Conservation (phyloP, 1,140 invertebrate genomes). For the Diachasma alloeum region DNA sequence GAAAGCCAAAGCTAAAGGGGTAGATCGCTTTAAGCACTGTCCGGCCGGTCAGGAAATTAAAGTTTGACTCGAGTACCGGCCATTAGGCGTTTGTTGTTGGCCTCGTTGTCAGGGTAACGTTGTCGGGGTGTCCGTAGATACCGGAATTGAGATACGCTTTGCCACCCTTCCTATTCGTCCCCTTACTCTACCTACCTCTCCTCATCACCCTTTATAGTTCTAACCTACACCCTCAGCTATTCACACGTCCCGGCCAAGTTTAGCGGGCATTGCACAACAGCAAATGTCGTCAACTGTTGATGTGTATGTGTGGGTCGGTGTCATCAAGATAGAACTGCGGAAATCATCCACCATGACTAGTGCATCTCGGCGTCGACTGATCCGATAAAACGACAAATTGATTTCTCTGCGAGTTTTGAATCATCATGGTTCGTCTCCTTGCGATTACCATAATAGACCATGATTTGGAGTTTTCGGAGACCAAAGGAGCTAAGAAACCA, state of each 20-base stretch:
- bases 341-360: too few species aligned
- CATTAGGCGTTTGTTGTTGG: conserved; percentile 63
- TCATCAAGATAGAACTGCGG: not conserved
- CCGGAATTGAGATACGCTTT: conserved; percentile 57
- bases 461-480: not conserved
- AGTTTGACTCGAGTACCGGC: conserved; percentile 58
- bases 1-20: not conserved
- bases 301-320: not conserved
- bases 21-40: conserved; percentile 50
- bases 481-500: conserved; percentile 43
- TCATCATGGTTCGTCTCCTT: too few species aligned
- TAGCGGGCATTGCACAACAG: not conserved
- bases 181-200: conserved; percentile 14
- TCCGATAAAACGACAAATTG: too few species aligned
- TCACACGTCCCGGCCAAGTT: conserved; percentile 1
- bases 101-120: conserved; percentile 59
- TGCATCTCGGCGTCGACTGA: too few species aligned
- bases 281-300: not conserved
- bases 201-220: not conserved
- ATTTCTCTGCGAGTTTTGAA: too few species aligned
- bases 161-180: conserved; percentile 18
- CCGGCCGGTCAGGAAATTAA: conserved; percentile 62
- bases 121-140: conserved; percentile 50
- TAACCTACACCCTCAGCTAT: conserved; percentile 7
- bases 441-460: not conserved